Evolutionary conservation across 2,888 invertebrate genomes (phyloP).

Genomic region (Aphodius sticticus): DNA sequence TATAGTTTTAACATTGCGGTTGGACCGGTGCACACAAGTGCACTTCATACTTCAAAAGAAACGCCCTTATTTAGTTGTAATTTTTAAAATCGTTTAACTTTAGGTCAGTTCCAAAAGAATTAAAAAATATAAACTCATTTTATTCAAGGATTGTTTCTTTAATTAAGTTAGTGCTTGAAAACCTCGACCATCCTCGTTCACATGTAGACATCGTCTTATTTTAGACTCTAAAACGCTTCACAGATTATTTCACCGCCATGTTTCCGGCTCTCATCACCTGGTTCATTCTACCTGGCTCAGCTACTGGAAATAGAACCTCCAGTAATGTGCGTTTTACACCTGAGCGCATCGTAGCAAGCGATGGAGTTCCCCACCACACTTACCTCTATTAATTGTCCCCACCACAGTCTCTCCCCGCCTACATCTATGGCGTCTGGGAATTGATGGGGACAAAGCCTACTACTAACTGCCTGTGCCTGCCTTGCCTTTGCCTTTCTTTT

Average conservation of each 20-base stretch:
- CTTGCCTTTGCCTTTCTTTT: background rate
- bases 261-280: background rate
- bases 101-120: too few relatives aligned
- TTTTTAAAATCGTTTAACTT: too few relatives aligned
- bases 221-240: too few relatives aligned
- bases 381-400: conserved; percentile 25
- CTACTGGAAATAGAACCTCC: background rate
- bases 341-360: background rate
- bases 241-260: background rate
- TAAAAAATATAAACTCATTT: too few relatives aligned
- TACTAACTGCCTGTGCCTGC: background rate
- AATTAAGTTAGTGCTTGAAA: too few relatives aligned
- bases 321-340: background rate
- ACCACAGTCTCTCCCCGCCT: conserved; percentile 30
- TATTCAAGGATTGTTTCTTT: too few relatives aligned
- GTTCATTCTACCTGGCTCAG: background rate
- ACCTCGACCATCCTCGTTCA: too few relatives aligned
- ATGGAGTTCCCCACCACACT: background rate
- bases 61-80: too few relatives aligned
- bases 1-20: too few relatives aligned
- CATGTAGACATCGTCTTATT: too few relatives aligned
- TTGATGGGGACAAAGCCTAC: background rate
- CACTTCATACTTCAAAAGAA: too few relatives aligned
- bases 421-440: conserved; percentile 33
- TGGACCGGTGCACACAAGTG: too few relatives aligned